Evolutionary conservation across 2,113 vertebrate species (phyloP), one percentile per base, ranked within the genome.

Genomic region (Oreochromis spilurus): DNA sequence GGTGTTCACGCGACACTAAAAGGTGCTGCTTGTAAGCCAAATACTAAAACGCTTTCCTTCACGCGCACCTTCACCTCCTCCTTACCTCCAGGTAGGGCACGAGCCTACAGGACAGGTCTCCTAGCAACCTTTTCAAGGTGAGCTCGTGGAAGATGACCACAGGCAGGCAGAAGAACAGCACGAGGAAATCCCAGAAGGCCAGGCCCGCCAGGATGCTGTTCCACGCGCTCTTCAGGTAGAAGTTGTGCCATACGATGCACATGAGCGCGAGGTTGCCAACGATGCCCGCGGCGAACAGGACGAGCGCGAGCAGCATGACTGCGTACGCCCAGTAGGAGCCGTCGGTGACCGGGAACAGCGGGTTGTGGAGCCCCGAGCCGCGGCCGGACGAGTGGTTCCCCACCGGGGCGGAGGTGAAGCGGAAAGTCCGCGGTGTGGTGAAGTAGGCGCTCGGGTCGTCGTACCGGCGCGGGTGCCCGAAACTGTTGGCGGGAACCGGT

Each of bases 21-120:
- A 77, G 6, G 24, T 19, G 43, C 5, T 17, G 65, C 3, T 26
- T 72, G 65, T 45, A 72, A 21, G 13, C 13, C 10, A 72, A 72
- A 72, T 45, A 45, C 21, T 6, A 24, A 38, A 83, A 54, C 50
- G 58, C 10, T 60, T 36, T 13, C 50, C 24, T 11, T 70, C 48
- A n/a, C 21, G 21, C 31, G 11, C 17, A 54, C 9, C n/a, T 29
- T 65, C 36, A 12, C 4, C 45, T 1, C 4, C 4, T 26, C 29
- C 97, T 98, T 95, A 99, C 98, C 98, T 99, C 98, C 96, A 99
- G 94, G 65, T 97, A 99, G 34, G 98, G 98, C 92, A 99, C 98
- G 0, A 97, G 96, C 81, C 97, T 95, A 82, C 99, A 99, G 9
- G 98, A 98, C 3, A 97, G 2, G 6, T 97, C 96, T 17, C 98